These are phyloP conservation scores for Masticophis lateralis DNA, from an alignment of 2,797 vertebrate genomes.

Conservation along the genomic window DNA sequence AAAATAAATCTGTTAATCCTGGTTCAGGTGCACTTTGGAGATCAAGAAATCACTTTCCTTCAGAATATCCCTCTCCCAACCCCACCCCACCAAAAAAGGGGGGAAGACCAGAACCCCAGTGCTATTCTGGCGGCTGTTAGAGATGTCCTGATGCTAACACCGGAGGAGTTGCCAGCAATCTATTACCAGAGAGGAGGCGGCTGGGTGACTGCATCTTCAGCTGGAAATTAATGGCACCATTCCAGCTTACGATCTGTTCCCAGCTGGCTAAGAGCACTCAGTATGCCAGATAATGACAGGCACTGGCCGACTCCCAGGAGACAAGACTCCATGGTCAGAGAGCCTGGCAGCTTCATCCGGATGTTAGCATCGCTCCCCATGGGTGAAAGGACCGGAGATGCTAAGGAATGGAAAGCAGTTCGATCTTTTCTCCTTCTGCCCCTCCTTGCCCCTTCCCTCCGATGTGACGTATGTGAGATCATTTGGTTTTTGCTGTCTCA, in stretches of 20 bases:
- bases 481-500: conserved; percentile 57
- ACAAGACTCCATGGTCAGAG: conserved; percentile 27
- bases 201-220: conserved; percentile 64
- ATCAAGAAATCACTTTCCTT: not conserved
- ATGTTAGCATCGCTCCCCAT: conserved; percentile 45
- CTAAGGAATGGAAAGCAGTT: conserved; percentile 24
- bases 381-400: conserved; percentile 41
- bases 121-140: conserved; percentile 44
- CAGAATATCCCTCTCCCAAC: not conserved
- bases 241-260: conserved; percentile 54
- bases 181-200: conserved; percentile 67
- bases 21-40: conserved; percentile 22
- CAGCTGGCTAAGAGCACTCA: not conserved
- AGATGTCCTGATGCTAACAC: conserved; percentile 61
- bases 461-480: conserved; percentile 47
- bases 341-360: conserved; percentile 38
- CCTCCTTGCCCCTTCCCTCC: conserved; percentile 18
- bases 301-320: conserved; percentile 19
- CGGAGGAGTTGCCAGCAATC: conserved; percentile 55
- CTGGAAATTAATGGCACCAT: conserved; percentile 53
- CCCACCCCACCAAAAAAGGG: not conserved
- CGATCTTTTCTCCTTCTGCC: conserved; percentile 5
- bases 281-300: conserved; percentile 39
- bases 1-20: conserved; percentile 5
- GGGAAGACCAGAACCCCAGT: conserved; percentile 29